Evolutionary conservation across 2,113 vertebrate genomes (phyloP).

Genomic region (Menidia beryllina): DNA sequence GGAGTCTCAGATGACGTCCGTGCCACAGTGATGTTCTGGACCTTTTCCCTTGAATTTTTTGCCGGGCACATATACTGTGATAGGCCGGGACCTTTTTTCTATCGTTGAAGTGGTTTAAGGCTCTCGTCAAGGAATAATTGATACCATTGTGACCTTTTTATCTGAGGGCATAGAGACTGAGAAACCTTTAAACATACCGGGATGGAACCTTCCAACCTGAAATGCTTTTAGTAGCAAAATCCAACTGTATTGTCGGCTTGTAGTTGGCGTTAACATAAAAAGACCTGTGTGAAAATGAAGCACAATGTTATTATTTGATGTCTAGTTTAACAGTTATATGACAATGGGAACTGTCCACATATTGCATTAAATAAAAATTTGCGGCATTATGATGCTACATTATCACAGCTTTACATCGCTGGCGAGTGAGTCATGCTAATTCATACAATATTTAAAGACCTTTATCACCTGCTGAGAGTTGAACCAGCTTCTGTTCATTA

Average conservation of each 20-base stretch:
- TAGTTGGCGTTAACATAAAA: too few relatives aligned
- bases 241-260: not conserved
- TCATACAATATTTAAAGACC: not conserved
- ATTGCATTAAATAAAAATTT: not conserved
- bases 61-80: too few relatives aligned
- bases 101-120: too few relatives aligned
- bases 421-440: not conserved
- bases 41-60: too few relatives aligned
- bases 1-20: not conserved
- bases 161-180: too few relatives aligned
- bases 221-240: accelerated
- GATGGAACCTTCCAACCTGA: not conserved
- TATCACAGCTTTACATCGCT: too few relatives aligned
- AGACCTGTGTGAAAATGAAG: too few relatives aligned
- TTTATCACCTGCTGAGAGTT: not conserved
- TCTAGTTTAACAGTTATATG: slow-evolving; percentile 4
- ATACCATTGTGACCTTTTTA: too few relatives aligned
- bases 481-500: not conserved
- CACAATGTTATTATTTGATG: not conserved
- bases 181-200: too few relatives aligned
- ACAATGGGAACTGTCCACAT: not conserved
- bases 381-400: too few relatives aligned
- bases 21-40: not conserved
- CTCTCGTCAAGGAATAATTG: too few relatives aligned
- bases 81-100: too few relatives aligned